Evolutionary conservation across 2,888 invertebrate species (phyloP), one percentile per base, ranked within the genome.

Genomic region (Idaea aversata): DNA sequence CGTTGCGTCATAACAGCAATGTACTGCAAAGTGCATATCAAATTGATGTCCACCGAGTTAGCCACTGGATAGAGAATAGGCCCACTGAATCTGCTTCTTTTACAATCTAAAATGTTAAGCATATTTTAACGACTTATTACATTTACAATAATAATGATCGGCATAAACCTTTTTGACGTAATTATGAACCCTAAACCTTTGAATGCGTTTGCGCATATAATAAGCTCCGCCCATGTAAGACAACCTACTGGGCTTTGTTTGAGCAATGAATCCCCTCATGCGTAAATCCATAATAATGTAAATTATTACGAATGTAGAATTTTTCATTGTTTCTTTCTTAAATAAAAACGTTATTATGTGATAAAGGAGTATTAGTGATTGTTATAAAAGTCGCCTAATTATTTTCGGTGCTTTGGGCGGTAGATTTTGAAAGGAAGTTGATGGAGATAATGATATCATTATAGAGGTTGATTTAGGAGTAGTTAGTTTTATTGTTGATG

Each of bases 191-290:
- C 47, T 13, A 4, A 47, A 1, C 47, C 13, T 5, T 47, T 47
- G 47, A 47, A 70, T 78, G 83, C 84, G 87, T 80, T 70, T 76
- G 82, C 86, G 85, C 88, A 88, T 60, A 65, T 70, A 4, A 59
- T 72, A 68, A 69, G 77, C 88, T 77, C 85, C 89, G 84, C 89
- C 88, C 85, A 83, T 77, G 61, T 71, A 76, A 76, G 81, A 79
- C 86, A 82, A 87, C 85, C 83, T 87, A 83, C 87, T 79, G 71
- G 75, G 79, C 80, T 84, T 86, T 86, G 84, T 87, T 84, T 80
- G 77, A 81, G 79, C 77, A 80, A 81, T 73, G 70, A 80, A 80
- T 76, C 82, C 77, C 72, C 74, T 80, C 79, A 83, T 75, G 83
- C 84, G 77, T 86, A 79, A 60, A 7, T 61, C 36, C 15, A 60